Base-by-base conservation (phyloP, 2,888 invertebrate genomes). In the Vanessa cardui region DNA sequence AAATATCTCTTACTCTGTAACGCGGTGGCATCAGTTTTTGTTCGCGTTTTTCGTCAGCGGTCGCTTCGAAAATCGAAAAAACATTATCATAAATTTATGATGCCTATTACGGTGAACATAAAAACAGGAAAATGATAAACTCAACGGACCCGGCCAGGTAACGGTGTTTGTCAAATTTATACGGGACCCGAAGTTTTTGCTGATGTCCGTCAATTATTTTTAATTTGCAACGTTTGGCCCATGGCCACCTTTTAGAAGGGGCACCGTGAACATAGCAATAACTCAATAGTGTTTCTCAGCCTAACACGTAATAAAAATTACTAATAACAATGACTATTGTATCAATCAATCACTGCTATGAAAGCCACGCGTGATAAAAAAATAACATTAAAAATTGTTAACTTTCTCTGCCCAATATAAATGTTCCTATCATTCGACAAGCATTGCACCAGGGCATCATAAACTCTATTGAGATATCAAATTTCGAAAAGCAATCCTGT, bases 401-500 rank as follows among this genome's bases (percentile, higher is more conserved):
- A 26, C 21, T 63, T 56, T 64, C 47, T 59, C 47, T 52, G 49
- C 7, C 39, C 2, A n/a, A 46, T 52, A 47, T 26, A 59, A 59
- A 58, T 39, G 50, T 45, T 16, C 16, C 46, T 68, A 47, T 59
- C 52, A 52, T 49, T 58, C 49, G 52, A 12, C 52, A 16, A 31
- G 64, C 66, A 64, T 66, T 66, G 83, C 87, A 88, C 87, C 82
- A 84, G 87, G 87, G 85, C 79, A 65, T 82, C 87, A 88, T 89
- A 88, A 90, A 87, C 82, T 78, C 81, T 86, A 90, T 89, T 80
- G 86, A 89, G 90, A 89, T 91, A 92, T 92, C 92, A 91, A 90
- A 87, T 92, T 91, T 90, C 92, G 85, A 82, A 85, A 88, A 84
- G 84, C 89, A 88, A 89, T 89, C 84, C 85, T 82, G 84, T 77